Evolutionary conservation across 1,140 invertebrate species (phyloP).

Genomic region (Holcopasites calliopsidis): DNA sequence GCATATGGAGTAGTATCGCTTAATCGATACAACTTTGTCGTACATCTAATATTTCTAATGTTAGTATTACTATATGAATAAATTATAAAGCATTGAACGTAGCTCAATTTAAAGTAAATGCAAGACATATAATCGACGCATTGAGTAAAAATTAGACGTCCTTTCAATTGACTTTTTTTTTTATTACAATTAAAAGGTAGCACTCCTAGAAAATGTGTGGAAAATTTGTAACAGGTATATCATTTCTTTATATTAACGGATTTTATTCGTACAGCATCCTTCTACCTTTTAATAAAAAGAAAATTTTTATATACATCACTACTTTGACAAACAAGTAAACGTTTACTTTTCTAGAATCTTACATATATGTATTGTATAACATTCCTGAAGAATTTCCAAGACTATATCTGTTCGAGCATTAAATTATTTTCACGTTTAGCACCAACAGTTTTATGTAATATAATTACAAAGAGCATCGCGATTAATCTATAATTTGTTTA

Average conservation of each 20-base stretch:
- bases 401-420: neutral
- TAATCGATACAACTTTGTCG: constrained; percentile 2
- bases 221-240: too few species aligned
- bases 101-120: neutral
- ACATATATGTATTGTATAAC: neutral
- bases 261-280: constrained; percentile 15
- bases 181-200: constrained; percentile 1
- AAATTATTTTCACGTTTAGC: constrained; percentile 19
- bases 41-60: constrained; percentile 25
- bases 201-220: constrained; percentile 5
- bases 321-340: constrained; percentile 11
- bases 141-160: too few species aligned
- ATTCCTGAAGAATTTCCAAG: neutral
- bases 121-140: too few species aligned
- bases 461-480: neutral
- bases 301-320: constrained; percentile 21
- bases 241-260: too few species aligned
- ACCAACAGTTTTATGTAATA: constrained; percentile 10
- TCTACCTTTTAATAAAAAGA: constrained; percentile 19
- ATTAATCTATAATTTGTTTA: neutral
- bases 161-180: too few species aligned
- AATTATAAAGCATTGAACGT: constrained; percentile 4
- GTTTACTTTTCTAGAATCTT: neutral
- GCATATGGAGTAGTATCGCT: constrained; percentile 13
- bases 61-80: neutral